Conservation (phyloP, 2,113 vertebrate genomes). For the Syrmaticus mikado region DNA sequence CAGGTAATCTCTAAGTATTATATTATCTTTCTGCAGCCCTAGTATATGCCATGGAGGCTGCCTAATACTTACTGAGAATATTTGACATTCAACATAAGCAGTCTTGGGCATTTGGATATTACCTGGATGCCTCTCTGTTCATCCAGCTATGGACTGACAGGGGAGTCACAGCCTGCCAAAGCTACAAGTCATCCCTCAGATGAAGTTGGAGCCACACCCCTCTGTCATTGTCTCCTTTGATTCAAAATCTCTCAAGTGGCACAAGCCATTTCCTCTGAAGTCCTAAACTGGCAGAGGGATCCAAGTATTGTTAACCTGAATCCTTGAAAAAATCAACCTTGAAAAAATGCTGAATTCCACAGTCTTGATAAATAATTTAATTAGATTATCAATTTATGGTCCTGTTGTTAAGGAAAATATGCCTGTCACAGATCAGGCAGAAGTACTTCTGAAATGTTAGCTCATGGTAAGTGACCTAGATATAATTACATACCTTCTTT, state of each 20-base stretch:
- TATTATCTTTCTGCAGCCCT: not conserved
- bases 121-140: not conserved
- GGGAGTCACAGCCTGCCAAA: not conserved
- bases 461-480: not conserved
- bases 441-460: not conserved
- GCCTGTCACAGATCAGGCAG: not conserved
- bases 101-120: not conserved
- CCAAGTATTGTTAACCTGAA: not conserved
- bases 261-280: not conserved
- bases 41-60: accelerated
- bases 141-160: not conserved
- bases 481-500: not conserved
- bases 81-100: not conserved
- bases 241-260: accelerated
- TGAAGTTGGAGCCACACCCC: not conserved
- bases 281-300: not conserved
- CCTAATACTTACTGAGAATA: not conserved
- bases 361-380: constrained; percentile 19
- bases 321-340: not conserved
- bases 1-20: not conserved
- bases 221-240: not conserved
- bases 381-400: not conserved
- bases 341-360: not conserved
- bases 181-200: not conserved
- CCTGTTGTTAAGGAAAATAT: not conserved